Conservation (phyloP, 2,113 vertebrate species). For the Ellobius talpinus region DNA sequence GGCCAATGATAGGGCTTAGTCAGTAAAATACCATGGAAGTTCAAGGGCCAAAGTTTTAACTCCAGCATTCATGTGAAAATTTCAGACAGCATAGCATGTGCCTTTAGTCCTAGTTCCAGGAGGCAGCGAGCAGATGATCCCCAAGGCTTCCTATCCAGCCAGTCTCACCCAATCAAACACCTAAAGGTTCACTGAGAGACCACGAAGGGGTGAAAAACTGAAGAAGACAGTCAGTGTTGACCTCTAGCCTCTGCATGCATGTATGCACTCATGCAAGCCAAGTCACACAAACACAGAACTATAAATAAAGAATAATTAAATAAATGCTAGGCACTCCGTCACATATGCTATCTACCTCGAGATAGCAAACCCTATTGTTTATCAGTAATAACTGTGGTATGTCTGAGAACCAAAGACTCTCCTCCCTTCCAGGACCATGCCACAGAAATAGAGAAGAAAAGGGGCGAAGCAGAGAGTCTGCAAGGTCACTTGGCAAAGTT, state of each 20-base stretch:
- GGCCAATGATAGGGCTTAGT: neutral
- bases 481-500: slow-evolving; percentile 88
- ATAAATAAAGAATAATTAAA: neutral
- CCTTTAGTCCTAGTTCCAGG: neutral
- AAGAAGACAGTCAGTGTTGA: neutral
- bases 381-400: rapidly evolving
- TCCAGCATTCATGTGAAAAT: neutral
- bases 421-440: slow-evolving; percentile 88
- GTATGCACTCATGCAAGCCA: neutral
- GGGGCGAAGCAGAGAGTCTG: slow-evolving; percentile 85
- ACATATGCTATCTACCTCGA: too few species aligned
- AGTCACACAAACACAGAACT: neutral
- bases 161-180: neutral
- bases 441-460: slow-evolving; percentile 86
- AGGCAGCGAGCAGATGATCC: too few species aligned
- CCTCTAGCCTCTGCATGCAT: neutral
- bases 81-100: neutral
- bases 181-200: neutral
- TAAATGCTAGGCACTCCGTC: rapidly evolving
- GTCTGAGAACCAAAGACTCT: neutral
- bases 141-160: neutral
- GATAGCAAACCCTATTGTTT: neutral
- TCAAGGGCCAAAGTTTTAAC: neutral
- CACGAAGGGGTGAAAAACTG: neutral
- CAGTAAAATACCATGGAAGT: neutral